A percentile compares a stretch with the other conserved stretches of the same genome.
phyloP scores from a whole-genome alignment of 1,140 invertebrate species.

The Hermetia illucens region DNA sequence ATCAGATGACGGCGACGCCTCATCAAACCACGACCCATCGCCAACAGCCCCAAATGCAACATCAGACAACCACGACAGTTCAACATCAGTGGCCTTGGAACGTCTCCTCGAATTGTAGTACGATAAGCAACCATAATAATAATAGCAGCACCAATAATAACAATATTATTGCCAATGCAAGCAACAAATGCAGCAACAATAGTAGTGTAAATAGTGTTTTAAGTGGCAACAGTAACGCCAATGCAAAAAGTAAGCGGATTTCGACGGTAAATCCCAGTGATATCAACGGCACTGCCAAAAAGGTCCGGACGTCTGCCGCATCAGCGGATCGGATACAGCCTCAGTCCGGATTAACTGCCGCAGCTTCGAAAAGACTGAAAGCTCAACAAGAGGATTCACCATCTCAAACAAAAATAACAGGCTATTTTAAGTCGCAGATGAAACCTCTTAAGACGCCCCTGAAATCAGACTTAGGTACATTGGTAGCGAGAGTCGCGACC shows the following conservation, averaged over 20 bases:
- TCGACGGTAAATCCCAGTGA: not conserved
- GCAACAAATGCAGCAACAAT: not conserved
- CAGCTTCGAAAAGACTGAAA: slow-evolving; percentile 26
- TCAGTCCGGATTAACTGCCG: not conserved
- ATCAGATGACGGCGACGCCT: not conserved
- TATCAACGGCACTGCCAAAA: not conserved
- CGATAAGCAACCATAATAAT: slow-evolving; percentile 10
- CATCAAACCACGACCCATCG: slow-evolving; percentile 24
- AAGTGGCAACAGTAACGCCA: not conserved
- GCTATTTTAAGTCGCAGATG: slow-evolving; percentile 67
- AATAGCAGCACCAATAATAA: not conserved
- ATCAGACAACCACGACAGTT: slow-evolving; percentile 11
- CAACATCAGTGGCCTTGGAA: too few species aligned
- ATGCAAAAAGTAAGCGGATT: too few species aligned
- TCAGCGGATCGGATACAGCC: not conserved
- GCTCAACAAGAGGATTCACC: slow-evolving; percentile 22
- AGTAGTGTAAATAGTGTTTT: not conserved
- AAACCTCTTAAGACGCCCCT: slow-evolving; percentile 42
- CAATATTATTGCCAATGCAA: not conserved
- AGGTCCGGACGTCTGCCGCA: slow-evolving; percentile 4
- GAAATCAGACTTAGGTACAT: slow-evolving; percentile 28
- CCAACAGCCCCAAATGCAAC: not conserved
- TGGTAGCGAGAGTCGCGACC: too few species aligned
- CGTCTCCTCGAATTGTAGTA: too few species aligned
- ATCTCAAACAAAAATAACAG: slow-evolving; percentile 50